phyloP scores from a whole-genome alignment of 2,797 vertebrate genomes.

The Cetoscarus ocellatus region DNA sequence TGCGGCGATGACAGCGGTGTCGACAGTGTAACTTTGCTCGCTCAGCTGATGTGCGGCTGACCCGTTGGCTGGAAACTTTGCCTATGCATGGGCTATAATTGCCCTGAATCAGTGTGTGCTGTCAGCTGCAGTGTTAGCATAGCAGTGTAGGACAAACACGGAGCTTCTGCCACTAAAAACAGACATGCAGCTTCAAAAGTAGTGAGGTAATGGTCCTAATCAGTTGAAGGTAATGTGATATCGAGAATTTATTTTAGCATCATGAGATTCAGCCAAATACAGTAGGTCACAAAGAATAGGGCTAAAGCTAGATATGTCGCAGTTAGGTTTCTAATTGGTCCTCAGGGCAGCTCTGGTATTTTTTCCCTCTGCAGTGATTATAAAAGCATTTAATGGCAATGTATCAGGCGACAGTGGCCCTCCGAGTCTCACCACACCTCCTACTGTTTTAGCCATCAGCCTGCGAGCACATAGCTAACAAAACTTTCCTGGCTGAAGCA shows the following conservation, averaged over 20 bases:
- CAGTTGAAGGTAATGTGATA: neutral
- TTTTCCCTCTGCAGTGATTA: conserved; percentile 41
- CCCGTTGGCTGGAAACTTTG: conserved; percentile 46
- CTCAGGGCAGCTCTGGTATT: conserved; percentile 14
- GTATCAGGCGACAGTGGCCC: conserved; percentile 62
- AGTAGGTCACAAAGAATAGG: conserved; percentile 9
- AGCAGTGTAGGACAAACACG: conserved; percentile 1
- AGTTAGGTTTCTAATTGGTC: conserved; percentile 27
- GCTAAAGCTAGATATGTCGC: conserved; percentile 12
- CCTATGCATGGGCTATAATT: conserved; percentile 49
- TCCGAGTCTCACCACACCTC: conserved; percentile 71
- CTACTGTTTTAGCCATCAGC: conserved; percentile 75
- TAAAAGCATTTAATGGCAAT: conserved; percentile 53
- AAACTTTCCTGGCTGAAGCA: conserved; percentile 63
- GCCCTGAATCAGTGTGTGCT: conserved; percentile 34
- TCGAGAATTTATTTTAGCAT: conserved; percentile 6
- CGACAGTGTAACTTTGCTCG: conserved; percentile 53
- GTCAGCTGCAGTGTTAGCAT: conserved; percentile 32
- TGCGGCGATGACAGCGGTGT: conserved; percentile 61
- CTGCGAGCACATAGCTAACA: conserved; percentile 54
- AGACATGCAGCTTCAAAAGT: conserved; percentile 3
- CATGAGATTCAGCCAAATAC: neutral
- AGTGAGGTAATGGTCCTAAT: conserved; percentile 6
- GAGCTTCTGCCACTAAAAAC: neutral
- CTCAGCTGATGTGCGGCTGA: conserved; percentile 67